phyloP scores from a whole-genome alignment of 2,888 invertebrate genomes.

The Celastrina argiolus region DNA sequence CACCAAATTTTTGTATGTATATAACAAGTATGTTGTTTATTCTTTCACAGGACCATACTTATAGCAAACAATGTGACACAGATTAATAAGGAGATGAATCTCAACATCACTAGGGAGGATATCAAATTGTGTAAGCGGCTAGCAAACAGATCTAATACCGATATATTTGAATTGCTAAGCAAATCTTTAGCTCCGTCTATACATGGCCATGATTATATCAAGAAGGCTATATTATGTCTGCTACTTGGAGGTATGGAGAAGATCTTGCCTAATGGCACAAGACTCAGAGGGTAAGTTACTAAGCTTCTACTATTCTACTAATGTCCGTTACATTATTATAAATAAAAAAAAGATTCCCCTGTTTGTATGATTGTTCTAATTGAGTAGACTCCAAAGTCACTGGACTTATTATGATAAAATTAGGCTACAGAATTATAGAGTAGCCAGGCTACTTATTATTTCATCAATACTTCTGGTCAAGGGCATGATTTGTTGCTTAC shows the following conservation, averaged over 20 bases:
- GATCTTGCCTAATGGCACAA: conserved; percentile 91
- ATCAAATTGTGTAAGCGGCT: conserved; percentile 91
- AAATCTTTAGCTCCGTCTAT: conserved; percentile 98
- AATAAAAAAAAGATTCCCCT: too few relatives aligned
- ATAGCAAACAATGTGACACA: conserved; percentile 95
- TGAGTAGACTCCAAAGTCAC: too few relatives aligned
- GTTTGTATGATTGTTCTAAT: too few relatives aligned
- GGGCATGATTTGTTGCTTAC: too few relatives aligned
- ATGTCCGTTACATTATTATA: too few relatives aligned
- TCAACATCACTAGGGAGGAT: conserved; percentile 89
- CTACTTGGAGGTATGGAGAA: conserved; percentile 97
- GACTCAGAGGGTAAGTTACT: conserved; percentile 86
- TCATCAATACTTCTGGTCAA: too few relatives aligned
- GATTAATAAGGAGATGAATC: conserved; percentile 90
- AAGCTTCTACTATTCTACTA: too few relatives aligned
- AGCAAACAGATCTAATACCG: conserved; percentile 81
- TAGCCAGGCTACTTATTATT: too few relatives aligned
- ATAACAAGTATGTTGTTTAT: not conserved
- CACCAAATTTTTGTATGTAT: not conserved
- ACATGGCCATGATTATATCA: conserved; percentile 97
- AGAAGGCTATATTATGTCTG: conserved; percentile 96
- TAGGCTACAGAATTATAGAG: too few relatives aligned
- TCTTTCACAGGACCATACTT: conserved; percentile 86
- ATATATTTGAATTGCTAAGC: conserved; percentile 93
- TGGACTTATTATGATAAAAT: too few relatives aligned